A percentile compares a stretch with the other conserved stretches of the same genome.
These are phyloP conservation scores for Vidua macroura DNA, from an alignment of 2,113 vertebrate genomes.

Conservation along the genomic window DNA sequence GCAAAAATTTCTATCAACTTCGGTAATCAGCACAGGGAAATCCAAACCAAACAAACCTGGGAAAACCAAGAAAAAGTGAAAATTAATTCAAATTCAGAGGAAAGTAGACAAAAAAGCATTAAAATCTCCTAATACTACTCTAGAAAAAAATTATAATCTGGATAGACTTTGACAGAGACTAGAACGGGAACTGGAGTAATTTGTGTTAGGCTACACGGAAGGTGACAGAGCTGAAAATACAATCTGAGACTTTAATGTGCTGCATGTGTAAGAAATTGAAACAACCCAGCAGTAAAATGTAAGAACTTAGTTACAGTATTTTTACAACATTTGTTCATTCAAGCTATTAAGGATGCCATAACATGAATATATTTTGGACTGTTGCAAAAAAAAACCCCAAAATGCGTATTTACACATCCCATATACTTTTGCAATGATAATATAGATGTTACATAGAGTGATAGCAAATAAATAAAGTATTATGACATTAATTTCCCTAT, in stretches of 20 bases:
- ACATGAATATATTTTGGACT: background rate
- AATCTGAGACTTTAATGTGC: background rate
- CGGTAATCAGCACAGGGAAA: background rate
- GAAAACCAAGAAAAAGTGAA: background rate
- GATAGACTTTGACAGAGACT: background rate
- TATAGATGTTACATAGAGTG: background rate
- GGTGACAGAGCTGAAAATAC: background rate
- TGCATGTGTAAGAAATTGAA: background rate
- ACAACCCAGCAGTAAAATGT: background rate
- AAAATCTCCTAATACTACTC: background rate
- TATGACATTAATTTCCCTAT: background rate
- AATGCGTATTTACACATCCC: background rate
- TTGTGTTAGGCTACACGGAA: background rate
- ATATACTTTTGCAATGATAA: background rate
- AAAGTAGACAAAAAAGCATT: background rate
- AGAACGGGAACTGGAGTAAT: background rate
- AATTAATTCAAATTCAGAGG: background rate
- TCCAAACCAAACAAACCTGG: background rate
- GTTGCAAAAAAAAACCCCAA: background rate
- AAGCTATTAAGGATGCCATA: background rate
- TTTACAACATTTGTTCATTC: background rate
- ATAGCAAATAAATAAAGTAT: background rate
- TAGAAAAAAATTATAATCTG: background rate
- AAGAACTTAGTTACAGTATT: background rate
- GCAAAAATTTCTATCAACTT: background rate